These are phyloP conservation scores for Nibea coibor DNA, from an alignment of 2,113 vertebrate species.

Conservation along the genomic window DNA sequence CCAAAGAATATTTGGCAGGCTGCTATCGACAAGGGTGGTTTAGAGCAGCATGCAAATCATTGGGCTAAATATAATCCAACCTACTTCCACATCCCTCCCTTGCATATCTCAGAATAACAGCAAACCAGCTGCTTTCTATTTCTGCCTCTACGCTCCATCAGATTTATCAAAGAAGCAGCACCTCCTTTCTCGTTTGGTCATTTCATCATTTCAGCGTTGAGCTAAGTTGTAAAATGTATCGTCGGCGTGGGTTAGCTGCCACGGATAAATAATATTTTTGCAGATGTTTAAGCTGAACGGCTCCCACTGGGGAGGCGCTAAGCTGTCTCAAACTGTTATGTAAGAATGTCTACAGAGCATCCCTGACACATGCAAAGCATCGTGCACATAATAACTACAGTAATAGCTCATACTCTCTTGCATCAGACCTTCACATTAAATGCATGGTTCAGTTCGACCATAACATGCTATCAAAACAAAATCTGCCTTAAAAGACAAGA, in stretches of 20 bases:
- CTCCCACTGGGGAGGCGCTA: constrained; percentile 29
- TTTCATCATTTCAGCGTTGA: constrained; percentile 28
- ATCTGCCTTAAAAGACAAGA: background rate
- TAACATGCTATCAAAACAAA: background rate
- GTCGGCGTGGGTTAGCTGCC: background rate
- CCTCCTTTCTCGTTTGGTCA: background rate
- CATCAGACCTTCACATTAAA: background rate
- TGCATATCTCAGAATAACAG: constrained; percentile 56
- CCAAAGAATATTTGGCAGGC: constrained; percentile 30
- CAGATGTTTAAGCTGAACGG: constrained; percentile 37
- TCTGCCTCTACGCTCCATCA: constrained; percentile 20
- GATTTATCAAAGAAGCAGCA: constrained; percentile 35
- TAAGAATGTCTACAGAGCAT: constrained; percentile 56
- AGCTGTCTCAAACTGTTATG: constrained; percentile 57
- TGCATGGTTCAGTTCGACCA: background rate
- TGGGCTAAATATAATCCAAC: constrained; percentile 78
- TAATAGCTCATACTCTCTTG: background rate
- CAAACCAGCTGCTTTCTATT: constrained; percentile 67
- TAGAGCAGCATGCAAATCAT: constrained; percentile 54
- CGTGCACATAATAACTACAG: background rate
- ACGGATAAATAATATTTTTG: constrained; percentile 4
- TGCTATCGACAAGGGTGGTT: constrained; percentile 27
- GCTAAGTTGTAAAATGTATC: background rate
- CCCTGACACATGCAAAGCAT: constrained; percentile 34
- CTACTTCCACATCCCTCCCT: constrained; percentile 65